A percentile compares a stretch with the other conserved stretches of the same genome.
Conservation (phyloP, 23 tunicate genomes). For the Halocynthia aurantium region DNA sequence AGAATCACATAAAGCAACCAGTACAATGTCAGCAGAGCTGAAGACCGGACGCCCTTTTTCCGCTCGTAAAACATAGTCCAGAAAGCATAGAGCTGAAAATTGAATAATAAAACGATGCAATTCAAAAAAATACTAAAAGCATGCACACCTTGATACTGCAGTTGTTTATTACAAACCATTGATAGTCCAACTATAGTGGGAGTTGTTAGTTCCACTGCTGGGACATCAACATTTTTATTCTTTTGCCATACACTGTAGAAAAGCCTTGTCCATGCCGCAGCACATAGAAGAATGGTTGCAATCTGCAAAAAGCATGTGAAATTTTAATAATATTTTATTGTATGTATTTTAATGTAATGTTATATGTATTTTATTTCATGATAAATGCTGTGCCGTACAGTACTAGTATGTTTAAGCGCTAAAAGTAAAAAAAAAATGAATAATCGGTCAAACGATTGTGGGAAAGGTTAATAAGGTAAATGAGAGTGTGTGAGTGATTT, state of each 20-base stretch:
- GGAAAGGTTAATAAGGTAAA: no score
- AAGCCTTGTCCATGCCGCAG: slow-evolving; percentile 43
- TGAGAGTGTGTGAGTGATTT: no score
- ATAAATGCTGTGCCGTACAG: no score
- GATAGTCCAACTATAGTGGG: slow-evolving; percentile 45
- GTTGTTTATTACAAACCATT: slow-evolving; percentile 26
- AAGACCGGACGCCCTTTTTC: slow-evolving; percentile 67
- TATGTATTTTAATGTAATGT: no score
- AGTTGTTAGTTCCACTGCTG: slow-evolving; percentile 38
- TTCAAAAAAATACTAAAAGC: no score
- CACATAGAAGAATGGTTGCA: slow-evolving; percentile 45
- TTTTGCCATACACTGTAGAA: slow-evolving; percentile 35
- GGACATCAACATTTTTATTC: slow-evolving; percentile 32
- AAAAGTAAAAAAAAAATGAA: no score
- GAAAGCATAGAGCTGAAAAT: slow-evolving; percentile 46
- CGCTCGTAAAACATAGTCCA: slow-evolving; percentile 52
- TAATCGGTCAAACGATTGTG: no score
- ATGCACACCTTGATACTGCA: no score
- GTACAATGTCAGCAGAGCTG: slow-evolving; percentile 49
- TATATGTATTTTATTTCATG: no score
- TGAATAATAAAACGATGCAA: background rate
- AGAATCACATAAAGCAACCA: slow-evolving; percentile 49
- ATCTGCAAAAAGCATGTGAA: slow-evolving; percentile 26
- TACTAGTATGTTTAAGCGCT: no score
- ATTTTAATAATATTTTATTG: no score